Percentiles rank a stretch among this genome's conserved stretches.
Conservation (phyloP, 2,797 vertebrate species). For the Bucorvus abyssinicus region DNA sequence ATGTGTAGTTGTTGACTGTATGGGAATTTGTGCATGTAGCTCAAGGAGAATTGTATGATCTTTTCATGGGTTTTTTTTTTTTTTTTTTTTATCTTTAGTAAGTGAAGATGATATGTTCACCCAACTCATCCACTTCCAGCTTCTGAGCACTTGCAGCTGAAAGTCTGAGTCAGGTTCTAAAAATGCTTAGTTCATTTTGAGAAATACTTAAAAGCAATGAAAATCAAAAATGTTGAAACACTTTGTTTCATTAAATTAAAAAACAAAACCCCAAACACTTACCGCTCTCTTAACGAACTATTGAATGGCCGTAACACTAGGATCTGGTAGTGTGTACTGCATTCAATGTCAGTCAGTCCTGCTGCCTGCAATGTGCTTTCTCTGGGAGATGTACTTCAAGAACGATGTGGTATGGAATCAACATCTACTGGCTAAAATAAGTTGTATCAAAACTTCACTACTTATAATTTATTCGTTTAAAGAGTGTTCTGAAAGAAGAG, state of each 20-base stretch:
- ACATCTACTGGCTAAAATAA: not conserved
- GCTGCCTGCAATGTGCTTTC: not conserved
- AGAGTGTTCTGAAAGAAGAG: not conserved
- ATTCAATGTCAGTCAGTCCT: not conserved
- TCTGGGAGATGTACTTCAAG: not conserved
- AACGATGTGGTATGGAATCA: not conserved
- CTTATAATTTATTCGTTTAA: not conserved
- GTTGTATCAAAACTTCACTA: not conserved
- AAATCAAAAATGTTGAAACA: not conserved
- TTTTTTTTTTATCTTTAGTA: not conserved
- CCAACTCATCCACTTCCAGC: not conserved
- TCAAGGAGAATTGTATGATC: not conserved
- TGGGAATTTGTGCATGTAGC: not conserved
- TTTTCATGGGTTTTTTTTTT: not conserved
- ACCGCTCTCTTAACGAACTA: not conserved
- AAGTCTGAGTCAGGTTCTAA: not conserved
- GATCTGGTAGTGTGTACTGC: not conserved
- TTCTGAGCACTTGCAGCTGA: not conserved
- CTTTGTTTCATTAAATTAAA: not conserved
- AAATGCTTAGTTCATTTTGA: not conserved
- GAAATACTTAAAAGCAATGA: not conserved
- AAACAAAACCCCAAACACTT: not conserved
- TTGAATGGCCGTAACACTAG: not conserved
- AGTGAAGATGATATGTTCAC: accelerated
- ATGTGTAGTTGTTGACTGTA: not conserved